Conservation (phyloP, 2,888 invertebrate species). For the Metalampra italica region DNA sequence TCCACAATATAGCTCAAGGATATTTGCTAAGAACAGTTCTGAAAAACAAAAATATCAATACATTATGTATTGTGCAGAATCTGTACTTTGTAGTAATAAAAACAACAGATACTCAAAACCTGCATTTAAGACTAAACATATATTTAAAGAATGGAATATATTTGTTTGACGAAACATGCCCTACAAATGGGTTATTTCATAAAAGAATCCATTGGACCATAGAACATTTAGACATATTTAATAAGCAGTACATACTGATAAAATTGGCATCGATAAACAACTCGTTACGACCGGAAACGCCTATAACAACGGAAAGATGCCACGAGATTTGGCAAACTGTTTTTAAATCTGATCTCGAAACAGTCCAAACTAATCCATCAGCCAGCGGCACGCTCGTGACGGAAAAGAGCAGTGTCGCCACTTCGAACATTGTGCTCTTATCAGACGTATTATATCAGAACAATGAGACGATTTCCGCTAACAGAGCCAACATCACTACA, state of each 20-base stretch:
- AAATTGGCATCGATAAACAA: background rate
- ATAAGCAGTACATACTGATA: background rate
- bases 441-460: background rate
- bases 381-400: background rate
- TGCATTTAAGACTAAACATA: conserved; percentile 25
- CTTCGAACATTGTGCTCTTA: conserved; percentile 1
- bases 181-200: conserved; percentile 12
- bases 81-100: conserved; percentile 35
- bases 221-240: conserved; percentile 11
- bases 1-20: conserved; percentile 30
- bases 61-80: conserved; percentile 28
- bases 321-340: background rate
- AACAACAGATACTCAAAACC: conserved; percentile 18
- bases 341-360: background rate
- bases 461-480: background rate
- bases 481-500: conserved; percentile 3
- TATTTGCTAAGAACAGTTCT: conserved; percentile 27
- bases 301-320: background rate
- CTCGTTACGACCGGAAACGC: background rate
- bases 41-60: conserved; percentile 21
- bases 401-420: conserved; percentile 1
- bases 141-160: conserved; percentile 19
- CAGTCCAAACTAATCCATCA: background rate
- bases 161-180: conserved; percentile 8
- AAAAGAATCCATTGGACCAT: conserved; percentile 19